phyloP scores from a whole-genome alignment of 2,888 invertebrate genomes.

The Apoda limacodes region DNA sequence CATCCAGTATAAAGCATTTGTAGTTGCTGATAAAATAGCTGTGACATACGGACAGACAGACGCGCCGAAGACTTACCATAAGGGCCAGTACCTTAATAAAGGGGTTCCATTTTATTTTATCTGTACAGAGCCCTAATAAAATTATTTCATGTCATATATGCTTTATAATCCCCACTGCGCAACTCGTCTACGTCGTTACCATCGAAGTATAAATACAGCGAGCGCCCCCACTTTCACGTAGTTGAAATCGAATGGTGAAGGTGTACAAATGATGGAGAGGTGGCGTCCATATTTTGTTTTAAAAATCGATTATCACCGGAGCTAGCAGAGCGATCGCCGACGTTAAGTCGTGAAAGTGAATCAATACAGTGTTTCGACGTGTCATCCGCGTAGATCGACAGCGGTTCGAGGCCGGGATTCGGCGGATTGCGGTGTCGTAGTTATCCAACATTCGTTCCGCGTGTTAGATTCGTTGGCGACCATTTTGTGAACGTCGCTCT shows the following conservation, averaged over 20 bases:
- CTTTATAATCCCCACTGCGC: conserved; percentile 59
- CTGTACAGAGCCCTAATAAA: too few relatives aligned
- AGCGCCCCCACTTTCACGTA: conserved; percentile 56
- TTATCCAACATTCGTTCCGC: conserved; percentile 31
- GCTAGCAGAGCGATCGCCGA: conserved; percentile 64
- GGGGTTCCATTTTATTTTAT: conserved; percentile 25
- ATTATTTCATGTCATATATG: too few relatives aligned
- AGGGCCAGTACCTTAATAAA: too few relatives aligned
- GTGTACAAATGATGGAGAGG: conserved; percentile 64
- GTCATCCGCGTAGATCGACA: conserved; percentile 62
- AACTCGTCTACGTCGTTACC: conserved; percentile 49
- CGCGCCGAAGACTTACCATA: too few relatives aligned
- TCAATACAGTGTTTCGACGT: conserved; percentile 62
- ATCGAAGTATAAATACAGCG: conserved; percentile 45
- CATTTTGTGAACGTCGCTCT: conserved; percentile 48
- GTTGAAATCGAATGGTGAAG: conserved; percentile 65
- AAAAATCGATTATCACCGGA: conserved; percentile 59
- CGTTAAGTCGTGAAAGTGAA: conserved; percentile 58
- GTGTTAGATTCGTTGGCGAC: conserved; percentile 35
- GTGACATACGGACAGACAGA: too few relatives aligned
- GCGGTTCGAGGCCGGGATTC: conserved; percentile 50
- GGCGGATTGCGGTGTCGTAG: conserved; percentile 31
- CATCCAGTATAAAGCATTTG: too few relatives aligned
- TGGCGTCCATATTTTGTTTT: conserved; percentile 57
- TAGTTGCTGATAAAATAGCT: too few relatives aligned